Evolutionary conservation across 2,113 vertebrate species (phyloP), one percentile per base, ranked within the genome.

Genomic region (Fulica atra): DNA sequence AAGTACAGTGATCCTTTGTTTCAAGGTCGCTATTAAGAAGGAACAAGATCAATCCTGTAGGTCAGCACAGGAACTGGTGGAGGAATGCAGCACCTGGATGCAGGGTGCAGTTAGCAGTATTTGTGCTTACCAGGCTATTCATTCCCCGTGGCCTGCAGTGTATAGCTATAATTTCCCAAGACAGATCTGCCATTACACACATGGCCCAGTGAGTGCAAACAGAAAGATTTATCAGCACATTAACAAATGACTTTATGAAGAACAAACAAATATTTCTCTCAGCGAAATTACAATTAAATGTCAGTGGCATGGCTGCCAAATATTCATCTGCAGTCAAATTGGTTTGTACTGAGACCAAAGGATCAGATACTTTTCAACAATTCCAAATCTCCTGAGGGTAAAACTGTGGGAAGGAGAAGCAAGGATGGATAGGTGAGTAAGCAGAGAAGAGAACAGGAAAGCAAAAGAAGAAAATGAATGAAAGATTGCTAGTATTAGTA

Each of bases 1-100:
- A 35, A 66, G 76, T 50, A 54, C 33, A n/a, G 63, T 33, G 66
- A 46, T 23, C 84, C 81, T 73, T 86, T 88, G 93, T 88, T 90
- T 91, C 91, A 81, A 90, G 83, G 68, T 68, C 92, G 78, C 88
- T 87, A 35, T 95, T 91, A 94, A 71, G 60, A 83, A 70, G 65
- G 40, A 83, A 66, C 15, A 79, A 64, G 87, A 89, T 87, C 91
- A 92, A 56, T 88, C 68, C 80, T 48, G 54, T 26, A 50, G 56
- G 80, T 81, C 74, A 76, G 53, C 42, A 18, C 35, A 64, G 87
- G 66, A 57, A 38, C 66, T 17, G 21, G 59, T 7, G 76, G 31
- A 88, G 83, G 59, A 86, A 65, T 13, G 82, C 77, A 81, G 82
- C 82, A 56, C 76, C 69, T 82, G 68, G 83, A 38, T 56, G 70